Percentiles rank a stretch among this genome's conserved stretches.
phyloP scores from a whole-genome alignment of 2,888 invertebrate species.

The Eupithecia subumbrata region DNA sequence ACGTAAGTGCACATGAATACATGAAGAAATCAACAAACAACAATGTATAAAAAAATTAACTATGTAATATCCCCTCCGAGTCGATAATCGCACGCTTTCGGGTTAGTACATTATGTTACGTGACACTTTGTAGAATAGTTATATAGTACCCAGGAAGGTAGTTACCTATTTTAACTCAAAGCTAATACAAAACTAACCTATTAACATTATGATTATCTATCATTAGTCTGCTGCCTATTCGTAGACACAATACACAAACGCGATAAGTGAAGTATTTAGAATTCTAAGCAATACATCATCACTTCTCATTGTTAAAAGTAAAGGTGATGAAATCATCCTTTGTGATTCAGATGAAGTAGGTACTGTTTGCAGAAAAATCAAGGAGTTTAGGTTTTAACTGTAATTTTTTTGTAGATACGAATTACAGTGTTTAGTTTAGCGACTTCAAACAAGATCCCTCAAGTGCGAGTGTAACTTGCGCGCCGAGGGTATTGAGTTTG shows the following conservation, averaged over 20 bases:
- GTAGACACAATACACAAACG: constrained; percentile 4
- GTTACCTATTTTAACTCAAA: no score
- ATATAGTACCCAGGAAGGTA: no score
- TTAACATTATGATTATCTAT: neutral
- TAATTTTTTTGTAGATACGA: neutral
- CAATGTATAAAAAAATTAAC: no score
- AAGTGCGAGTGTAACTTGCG: no score
- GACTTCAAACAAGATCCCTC: no score
- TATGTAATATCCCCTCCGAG: no score
- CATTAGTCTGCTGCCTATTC: neutral
- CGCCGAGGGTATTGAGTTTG: no score
- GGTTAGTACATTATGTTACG: no score
- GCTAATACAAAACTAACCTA: neutral
- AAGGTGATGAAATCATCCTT: constrained; percentile 27
- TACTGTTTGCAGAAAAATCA: constrained; percentile 19
- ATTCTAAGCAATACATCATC: constrained; percentile 13
- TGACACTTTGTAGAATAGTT: no score
- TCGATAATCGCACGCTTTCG: no score
- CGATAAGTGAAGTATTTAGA: constrained; percentile 11
- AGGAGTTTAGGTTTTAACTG: neutral
- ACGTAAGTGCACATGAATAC: no score
- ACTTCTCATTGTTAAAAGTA: constrained; percentile 20
- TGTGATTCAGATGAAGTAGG: constrained; percentile 21
- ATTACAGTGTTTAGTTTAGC: neutral
- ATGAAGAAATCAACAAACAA: no score